Base-by-base conservation (phyloP, 2,888 invertebrate genomes). In the Nycteola revayana region DNA sequence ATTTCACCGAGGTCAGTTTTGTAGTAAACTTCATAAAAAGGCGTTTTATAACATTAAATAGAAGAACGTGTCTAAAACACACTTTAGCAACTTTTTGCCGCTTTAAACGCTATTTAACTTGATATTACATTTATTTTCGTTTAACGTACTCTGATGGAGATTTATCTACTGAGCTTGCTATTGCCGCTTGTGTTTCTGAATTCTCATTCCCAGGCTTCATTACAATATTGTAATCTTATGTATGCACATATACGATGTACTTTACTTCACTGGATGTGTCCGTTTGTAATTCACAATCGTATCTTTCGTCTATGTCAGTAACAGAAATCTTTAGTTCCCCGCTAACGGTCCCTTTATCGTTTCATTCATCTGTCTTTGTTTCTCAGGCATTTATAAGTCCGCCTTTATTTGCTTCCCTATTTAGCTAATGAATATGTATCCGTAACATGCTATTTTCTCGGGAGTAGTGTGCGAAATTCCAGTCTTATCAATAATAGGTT, bases 281-380 rank as follows among this genome's bases (percentile, higher is more conserved):
- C 49, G 58, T 60, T 51, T 49, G 56, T 63, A 59, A 58, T 56
- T 58, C 54, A 53, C 57, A 57, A 40, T 51, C 53, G 49, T 59
- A 54, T 53, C 54, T 63, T 58, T 65, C 53, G 54, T 49, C 54
- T 62, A 52, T 21, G 21, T 21, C 54, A 56, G 45, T 28, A 42
- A 42, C 56, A 49, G 49, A 55, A 51, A 60, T 55, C 61, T 70
- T 65, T 59, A 32, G 36, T 52, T 64, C 66, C 57, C 57, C 50
- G 42, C 48, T 50, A 55, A 49, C 51, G 50, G 57, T 57, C 27
- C 49, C 37, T 52, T 52, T 57, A 60, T 51, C 59, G 49, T 45
- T 45, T 53, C 44, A 34, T 49, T 42, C 42, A 57, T 58, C 57
- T 42, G 40, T 37, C 42, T 53, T 43, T 47, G 40, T 50, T 46